phyloP scores from a whole-genome alignment of 2,888 invertebrate genomes.

The Drosophila neonasuta region DNA sequence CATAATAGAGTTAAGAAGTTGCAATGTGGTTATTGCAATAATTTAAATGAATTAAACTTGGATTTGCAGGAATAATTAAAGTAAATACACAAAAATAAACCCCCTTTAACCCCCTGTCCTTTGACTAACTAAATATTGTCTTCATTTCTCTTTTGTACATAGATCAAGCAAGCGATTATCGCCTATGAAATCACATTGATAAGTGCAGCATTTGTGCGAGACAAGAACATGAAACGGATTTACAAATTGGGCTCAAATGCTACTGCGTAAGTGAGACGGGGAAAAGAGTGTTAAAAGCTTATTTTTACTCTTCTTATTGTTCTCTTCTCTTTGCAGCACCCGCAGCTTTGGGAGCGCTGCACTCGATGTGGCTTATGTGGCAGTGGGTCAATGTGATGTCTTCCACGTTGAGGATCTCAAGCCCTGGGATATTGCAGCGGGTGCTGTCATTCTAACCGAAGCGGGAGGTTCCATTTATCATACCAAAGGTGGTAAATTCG shows the following conservation, averaged over 20 bases:
- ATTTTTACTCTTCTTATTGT: background rate
- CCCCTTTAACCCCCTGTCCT: background rate
- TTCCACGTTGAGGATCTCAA: conserved; percentile 88
- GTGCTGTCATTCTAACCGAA: conserved; percentile 88
- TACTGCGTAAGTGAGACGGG: conserved; percentile 71
- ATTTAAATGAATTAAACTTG: conserved; percentile 32
- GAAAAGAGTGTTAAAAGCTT: background rate
- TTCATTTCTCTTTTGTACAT: conserved; percentile 12
- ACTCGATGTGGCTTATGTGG: conserved; percentile 87
- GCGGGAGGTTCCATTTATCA: conserved; percentile 88
- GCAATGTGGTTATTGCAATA: background rate
- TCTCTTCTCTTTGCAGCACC: conserved; percentile 61
- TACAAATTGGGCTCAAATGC: conserved; percentile 80
- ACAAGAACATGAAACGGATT: conserved; percentile 81
- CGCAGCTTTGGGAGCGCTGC: conserved; percentile 89
- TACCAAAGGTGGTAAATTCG: conserved; percentile 84
- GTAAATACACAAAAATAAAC: no score
- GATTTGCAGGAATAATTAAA: no score
- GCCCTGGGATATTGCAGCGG: conserved; percentile 91
- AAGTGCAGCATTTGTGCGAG: conserved; percentile 73
- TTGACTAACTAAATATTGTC: background rate
- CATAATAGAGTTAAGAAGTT: no score
- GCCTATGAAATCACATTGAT: conserved; percentile 81
- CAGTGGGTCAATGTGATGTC: conserved; percentile 86
- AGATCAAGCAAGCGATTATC: conserved; percentile 80